A percentile compares a stretch with the other conserved stretches of the same genome.
These are phyloP conservation scores for Pachycephus smyrnensis DNA, from an alignment of 2,888 invertebrate genomes.

Conservation along the genomic window DNA sequence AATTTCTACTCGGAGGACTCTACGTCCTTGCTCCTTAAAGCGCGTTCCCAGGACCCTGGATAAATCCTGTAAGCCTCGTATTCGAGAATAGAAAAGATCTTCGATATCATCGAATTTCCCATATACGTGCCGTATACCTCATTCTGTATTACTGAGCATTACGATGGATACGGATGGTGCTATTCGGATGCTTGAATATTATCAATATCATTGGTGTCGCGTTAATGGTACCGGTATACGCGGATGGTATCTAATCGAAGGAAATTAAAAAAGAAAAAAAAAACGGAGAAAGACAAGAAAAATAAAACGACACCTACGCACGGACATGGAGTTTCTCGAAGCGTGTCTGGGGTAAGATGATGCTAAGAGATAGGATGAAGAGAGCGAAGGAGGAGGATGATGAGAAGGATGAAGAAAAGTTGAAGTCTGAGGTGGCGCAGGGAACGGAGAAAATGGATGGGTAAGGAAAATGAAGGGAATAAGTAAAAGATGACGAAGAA, in stretches of 20 bases:
- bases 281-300: neutral
- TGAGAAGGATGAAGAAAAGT: neutral
- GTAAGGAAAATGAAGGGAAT: neutral
- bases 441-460: neutral
- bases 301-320: neutral
- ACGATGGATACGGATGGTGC: too few relatives aligned
- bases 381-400: neutral
- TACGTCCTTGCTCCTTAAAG: neutral
- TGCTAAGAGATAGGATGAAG: neutral
- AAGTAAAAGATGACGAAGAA: neutral
- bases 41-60: neutral
- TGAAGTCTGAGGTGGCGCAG: neutral
- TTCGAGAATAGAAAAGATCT: neutral
- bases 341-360: neutral
- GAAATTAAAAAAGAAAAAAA: neutral
- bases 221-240: neutral
- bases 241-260: neutral
- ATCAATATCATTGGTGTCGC: neutral
- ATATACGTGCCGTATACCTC: neutral
- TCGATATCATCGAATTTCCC: neutral
- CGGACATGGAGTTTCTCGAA: neutral
- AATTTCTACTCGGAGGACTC: neutral
- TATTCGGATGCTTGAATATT: neutral
- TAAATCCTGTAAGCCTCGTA: neutral
- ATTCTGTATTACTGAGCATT: too few relatives aligned